Conservation (phyloP, 2,888 invertebrate genomes). For the Drosophila subquinaria region DNA sequence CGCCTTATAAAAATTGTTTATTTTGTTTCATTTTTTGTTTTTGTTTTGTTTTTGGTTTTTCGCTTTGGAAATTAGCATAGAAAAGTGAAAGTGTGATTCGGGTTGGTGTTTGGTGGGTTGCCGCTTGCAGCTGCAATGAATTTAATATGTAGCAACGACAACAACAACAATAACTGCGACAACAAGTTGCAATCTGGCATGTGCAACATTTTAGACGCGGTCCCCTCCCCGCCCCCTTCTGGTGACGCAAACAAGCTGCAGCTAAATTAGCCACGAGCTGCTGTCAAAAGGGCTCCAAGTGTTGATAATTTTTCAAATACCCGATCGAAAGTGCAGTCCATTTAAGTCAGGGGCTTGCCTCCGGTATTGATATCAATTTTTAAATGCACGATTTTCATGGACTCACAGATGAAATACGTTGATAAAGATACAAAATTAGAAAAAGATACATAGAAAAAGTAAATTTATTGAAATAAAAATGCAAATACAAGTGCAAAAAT, state of each 20-base stretch:
- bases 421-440: background rate
- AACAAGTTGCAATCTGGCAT: conserved; percentile 51
- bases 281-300: conserved; percentile 66
- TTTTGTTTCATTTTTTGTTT: conserved; percentile 6
- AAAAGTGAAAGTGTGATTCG: conserved; percentile 69
- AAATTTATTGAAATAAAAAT: background rate
- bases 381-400: conserved; percentile 4
- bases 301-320: conserved; percentile 46
- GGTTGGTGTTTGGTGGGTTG: conserved; percentile 42
- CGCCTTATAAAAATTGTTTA: conserved; percentile 32
- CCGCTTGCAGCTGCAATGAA: conserved; percentile 72
- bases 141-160: conserved; percentile 65
- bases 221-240: conserved; percentile 11
- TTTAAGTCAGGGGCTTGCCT: background rate
- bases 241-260: conserved; percentile 6
- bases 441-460: background rate
- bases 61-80: conserved; percentile 71
- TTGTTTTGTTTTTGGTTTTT: conserved; percentile 21
- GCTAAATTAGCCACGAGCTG: conserved; percentile 35
- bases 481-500: background rate
- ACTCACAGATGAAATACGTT: background rate
- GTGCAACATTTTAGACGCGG: conserved; percentile 64
- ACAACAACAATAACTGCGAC: conserved; percentile 43
- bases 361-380: background rate
- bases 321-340: conserved; percentile 12